Evolutionary conservation across 2,113 vertebrate species (phyloP).

Genomic region (Chrysemys picta): DNA sequence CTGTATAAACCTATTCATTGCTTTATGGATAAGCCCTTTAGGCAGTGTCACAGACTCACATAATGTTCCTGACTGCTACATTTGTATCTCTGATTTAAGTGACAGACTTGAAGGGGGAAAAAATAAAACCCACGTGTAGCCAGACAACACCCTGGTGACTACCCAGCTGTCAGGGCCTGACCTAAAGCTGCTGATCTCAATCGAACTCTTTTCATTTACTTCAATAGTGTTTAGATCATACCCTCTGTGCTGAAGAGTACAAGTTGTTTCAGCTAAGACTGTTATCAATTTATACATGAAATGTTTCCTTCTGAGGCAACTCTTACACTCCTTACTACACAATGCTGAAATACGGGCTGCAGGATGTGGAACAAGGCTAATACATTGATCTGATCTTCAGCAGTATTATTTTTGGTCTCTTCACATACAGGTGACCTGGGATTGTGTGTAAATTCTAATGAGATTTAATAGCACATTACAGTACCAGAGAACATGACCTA

Average conservation of each 20-base stretch:
- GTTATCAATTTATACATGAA: not conserved
- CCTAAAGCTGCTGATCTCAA: not conserved
- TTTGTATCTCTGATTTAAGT: not conserved
- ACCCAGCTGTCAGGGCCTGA: not conserved
- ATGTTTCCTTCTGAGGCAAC: not conserved
- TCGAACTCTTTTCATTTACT: not conserved
- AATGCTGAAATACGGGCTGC: not conserved
- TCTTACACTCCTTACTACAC: not conserved
- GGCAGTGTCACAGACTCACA: not conserved
- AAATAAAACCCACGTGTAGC: accelerated
- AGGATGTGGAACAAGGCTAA: not conserved
- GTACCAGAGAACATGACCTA: no score
- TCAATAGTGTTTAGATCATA: not conserved
- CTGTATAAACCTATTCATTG: not conserved
- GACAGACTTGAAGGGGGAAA: not conserved
- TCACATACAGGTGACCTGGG: not conserved
- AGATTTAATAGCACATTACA: not conserved
- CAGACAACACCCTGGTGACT: not conserved
- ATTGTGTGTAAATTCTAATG: not conserved
- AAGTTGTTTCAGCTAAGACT: not conserved
- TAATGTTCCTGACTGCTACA: not conserved
- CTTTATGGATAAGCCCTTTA: not conserved
- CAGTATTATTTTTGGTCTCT: not conserved
- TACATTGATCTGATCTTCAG: not conserved
- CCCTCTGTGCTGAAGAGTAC: not conserved